Evolutionary conservation across 2,113 vertebrate genomes (phyloP), one percentile per base, ranked within the genome.

Genomic region (Empidonax alnorum): DNA sequence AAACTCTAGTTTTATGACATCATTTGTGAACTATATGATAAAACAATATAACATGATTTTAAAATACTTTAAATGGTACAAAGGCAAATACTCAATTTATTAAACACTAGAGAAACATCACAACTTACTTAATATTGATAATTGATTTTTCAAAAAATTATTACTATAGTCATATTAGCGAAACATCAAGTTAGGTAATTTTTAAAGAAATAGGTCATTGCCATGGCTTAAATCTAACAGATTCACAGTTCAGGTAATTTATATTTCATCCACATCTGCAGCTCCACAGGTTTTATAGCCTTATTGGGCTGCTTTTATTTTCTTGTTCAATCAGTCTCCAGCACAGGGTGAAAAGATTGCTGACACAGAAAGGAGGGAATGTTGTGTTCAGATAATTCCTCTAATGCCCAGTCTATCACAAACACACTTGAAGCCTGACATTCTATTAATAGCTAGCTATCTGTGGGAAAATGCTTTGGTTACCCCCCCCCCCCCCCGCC

Each of bases 301-400:
- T 91, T 91, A 55, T 71, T 53, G 46, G 53, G 41, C 17, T 88
- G 53, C 50, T 94, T 96, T 92, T 71, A 72, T 81, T 83, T 96
- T 94, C 76, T 95, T 92, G 69, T 95, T 97, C 93, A 94, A 88
- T 97, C 73, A 95, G 23, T 47, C 90, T 77, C 89, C 53, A 95
- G 84, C 79, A 93, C 74, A 93, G 46, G 20, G 65, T 92, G 93
- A 95, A 96, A 95, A 77, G 49, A 15, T 52, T 96, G 92, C 87
- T 96, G 67, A 94, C 75, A 84, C 4, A 92, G 82, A 94, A 97
- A 82, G 30, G 56, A 81, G 69, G 25, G 79, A 83, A 31, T 56
- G 21, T 41, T 91, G 35, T 71, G 28, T 74, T 65, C 58, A 67
- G 42, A 47, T 49, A 91, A 89, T 65, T 89, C 28, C 21, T 81